Percentiles rank a stretch among this genome's conserved stretches.
These are phyloP conservation scores for Brachypalpus laphriformis DNA, from an alignment of 2,888 invertebrate genomes.

Conservation along the genomic window DNA sequence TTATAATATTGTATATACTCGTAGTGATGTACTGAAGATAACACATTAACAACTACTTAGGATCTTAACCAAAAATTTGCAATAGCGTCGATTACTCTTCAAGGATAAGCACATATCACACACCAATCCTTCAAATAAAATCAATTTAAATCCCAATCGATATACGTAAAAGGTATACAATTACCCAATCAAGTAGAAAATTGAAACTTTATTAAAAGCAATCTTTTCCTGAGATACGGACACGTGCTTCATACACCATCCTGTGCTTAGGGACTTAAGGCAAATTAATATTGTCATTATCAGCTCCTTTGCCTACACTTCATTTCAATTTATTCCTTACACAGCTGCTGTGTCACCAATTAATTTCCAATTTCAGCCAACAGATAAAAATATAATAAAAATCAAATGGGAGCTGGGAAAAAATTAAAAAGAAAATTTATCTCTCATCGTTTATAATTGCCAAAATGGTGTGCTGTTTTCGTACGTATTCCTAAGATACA, in stretches of 20 bases:
- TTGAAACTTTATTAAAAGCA: constrained; percentile 32
- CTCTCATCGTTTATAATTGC: constrained; percentile 24
- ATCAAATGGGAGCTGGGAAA: not conserved
- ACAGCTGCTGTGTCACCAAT: constrained; percentile 56
- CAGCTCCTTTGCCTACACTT: constrained; percentile 26
- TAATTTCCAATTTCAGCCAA: constrained; percentile 51
- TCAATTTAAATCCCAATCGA: too few species aligned
- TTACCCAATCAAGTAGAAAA: constrained; percentile 32
- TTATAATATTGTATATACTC: too few species aligned
- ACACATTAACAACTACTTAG: too few species aligned
- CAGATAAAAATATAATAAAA: constrained; percentile 3
- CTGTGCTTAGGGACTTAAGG: constrained; percentile 15
- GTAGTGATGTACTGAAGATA: too few species aligned
- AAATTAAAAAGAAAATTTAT: constrained; percentile 42
- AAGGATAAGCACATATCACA: too few species aligned
- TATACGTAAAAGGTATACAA: not conserved
- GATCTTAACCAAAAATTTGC: too few species aligned
- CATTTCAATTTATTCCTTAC: constrained; percentile 23
- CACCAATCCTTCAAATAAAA: too few species aligned
- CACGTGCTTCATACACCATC: constrained; percentile 35
- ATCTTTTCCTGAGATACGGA: not conserved
- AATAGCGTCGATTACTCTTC: too few species aligned
- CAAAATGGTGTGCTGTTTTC: not conserved
- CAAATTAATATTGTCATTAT: constrained; percentile 57
- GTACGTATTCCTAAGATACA: not conserved